Percentiles rank a stretch among this genome's conserved stretches.
Conservation (phyloP, 2,113 vertebrate species). For the Meles meles region DNA sequence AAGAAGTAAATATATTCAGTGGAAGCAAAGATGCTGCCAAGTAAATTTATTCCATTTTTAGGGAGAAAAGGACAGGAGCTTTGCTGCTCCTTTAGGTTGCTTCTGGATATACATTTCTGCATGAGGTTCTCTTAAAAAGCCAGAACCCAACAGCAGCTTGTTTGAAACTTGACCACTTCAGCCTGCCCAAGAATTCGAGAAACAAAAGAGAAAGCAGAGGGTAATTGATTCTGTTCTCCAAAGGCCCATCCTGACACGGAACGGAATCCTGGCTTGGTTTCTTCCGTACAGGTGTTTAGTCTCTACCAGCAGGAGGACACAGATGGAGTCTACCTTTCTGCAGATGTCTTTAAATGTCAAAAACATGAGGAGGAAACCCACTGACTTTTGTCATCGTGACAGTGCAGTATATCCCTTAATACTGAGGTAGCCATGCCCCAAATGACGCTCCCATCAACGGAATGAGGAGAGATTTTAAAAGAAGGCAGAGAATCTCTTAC, state of each 20-base stretch:
- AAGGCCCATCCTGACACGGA: neutral
- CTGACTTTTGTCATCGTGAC: neutral
- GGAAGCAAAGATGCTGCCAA: neutral
- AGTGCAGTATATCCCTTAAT: too few relatives aligned
- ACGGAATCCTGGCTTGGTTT: neutral
- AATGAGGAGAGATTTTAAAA: neutral
- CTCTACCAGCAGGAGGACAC: neutral
- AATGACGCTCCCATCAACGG: neutral
- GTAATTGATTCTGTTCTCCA: neutral
- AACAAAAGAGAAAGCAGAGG: neutral
- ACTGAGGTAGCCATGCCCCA: neutral
- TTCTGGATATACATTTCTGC: slow-evolving; percentile 2
- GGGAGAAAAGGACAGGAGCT: neutral
- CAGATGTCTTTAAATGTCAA: slow-evolving; percentile 26
- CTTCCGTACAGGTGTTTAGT: neutral
- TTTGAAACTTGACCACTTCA: neutral
- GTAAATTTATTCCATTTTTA: slow-evolving; percentile 33
- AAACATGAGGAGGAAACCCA: neutral
- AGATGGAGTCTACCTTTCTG: slow-evolving; percentile 21
- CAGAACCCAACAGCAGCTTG: neutral
- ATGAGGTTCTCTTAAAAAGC: neutral
- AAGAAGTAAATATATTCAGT: slow-evolving; percentile 42
- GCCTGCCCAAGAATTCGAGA: neutral
- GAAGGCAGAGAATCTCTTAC: neutral
- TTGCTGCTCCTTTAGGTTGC: slow-evolving; percentile 29